Evolutionary conservation across 30 jellyfish, hydroid and myxozoan genomes (phyloP), one percentile per base, ranked within the genome.

Genomic region (Sanderia malayensis): DNA sequence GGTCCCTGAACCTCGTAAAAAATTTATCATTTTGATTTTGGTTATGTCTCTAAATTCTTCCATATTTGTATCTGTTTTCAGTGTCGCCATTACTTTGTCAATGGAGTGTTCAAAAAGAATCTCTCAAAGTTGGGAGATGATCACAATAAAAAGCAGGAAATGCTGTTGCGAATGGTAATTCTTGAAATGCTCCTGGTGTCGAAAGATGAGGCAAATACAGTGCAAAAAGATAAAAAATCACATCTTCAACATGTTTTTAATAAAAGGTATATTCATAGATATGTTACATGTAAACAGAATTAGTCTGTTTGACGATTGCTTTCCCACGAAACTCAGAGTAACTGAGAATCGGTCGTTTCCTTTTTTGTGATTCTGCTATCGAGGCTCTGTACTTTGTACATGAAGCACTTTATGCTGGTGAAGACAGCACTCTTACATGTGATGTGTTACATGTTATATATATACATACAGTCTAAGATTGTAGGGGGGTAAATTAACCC

Each of bases 71-170:
- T 44, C 19, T 17, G 24, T 2, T 66, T 78, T 27, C 26, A 78
- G 89, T 78, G 89, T 52, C 89, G 89, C 23, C 89, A 66, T 78
- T 81, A 78, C 63, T 78, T 78, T 49, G 89, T 65, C 22, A 63
- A 66, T 78, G 89, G 89, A 17, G 34, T 27, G 60, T 78, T 37
- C 71, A 78, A 34, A 34, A 78, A 78, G 19, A 78, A 66, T 47
- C 33, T 78, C 29, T 33, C 58, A 9, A 68, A 64, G 45, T 18
- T 78, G 73, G 70, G 52, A 31, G 55, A 33, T 30, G 80, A 63
- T 7, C 59, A 30, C 29, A 49, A 49, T 9, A 63, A 65, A 30
- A 76, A 46, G 61, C 81, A 64, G 60, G 81, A 78, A 44, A 78
- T 78, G 75, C 66, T 78, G 19, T 66, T 78, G 19, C 29, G 89